Percentiles rank a stretch among this genome's conserved stretches.
Evolutionary conservation across 2,113 vertebrate species (phyloP).

Genomic region (Eira barbara): DNA sequence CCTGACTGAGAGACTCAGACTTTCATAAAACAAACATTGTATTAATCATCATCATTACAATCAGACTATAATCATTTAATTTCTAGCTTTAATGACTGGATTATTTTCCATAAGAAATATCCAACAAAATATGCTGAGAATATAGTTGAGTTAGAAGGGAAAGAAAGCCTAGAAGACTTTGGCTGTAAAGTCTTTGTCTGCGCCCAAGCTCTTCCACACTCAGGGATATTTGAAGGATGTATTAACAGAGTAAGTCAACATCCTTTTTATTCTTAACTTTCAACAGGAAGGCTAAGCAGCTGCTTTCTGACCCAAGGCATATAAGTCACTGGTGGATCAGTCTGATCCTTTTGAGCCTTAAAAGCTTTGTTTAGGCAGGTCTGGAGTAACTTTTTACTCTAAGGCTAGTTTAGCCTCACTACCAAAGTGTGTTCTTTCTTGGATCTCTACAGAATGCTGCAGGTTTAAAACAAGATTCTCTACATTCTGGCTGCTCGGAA

Average conservation of each 20-base stretch:
- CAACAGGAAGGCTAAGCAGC: background rate
- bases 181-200: background rate
- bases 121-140: background rate
- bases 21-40: background rate
- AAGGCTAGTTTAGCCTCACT: background rate
- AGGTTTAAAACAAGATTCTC: background rate
- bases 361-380: background rate
- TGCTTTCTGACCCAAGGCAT: background rate
- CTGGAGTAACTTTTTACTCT: background rate
- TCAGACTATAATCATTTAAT: background rate
- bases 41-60: background rate
- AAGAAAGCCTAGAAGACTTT: background rate
- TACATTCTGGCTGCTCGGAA: background rate
- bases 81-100: constrained; percentile 10
- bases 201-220: background rate
- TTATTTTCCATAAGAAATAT: constrained; percentile 5
- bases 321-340: background rate
- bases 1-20: background rate
- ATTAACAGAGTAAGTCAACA: background rate
- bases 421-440: background rate
- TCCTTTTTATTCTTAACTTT: background rate
- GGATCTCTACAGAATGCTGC: background rate
- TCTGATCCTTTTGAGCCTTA: background rate
- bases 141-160: background rate
- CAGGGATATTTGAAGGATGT: background rate